These are phyloP conservation scores for Halcyon badia DNA, from an alignment of 2,797 vertebrate species.

Conservation along the genomic window DNA sequence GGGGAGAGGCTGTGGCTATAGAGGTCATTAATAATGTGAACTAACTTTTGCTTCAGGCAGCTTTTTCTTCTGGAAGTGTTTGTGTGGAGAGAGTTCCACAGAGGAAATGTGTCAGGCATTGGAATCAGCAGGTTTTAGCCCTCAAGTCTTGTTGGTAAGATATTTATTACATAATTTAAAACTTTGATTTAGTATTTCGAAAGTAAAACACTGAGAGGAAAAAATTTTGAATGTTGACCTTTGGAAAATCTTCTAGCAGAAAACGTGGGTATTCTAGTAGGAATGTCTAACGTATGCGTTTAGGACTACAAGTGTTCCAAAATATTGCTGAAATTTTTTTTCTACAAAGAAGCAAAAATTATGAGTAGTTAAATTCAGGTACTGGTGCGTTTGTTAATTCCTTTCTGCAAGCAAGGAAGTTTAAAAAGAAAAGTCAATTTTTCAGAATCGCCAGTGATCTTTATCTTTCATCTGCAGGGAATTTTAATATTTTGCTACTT, in stretches of 20 bases:
- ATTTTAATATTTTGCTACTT: not conserved
- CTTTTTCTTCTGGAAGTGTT: constrained; percentile 95
- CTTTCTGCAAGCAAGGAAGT: not conserved
- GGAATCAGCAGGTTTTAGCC: constrained; percentile 89
- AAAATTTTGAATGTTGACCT: too few relatives aligned
- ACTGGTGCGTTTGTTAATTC: not conserved
- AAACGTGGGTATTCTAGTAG: not conserved
- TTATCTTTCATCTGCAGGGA: not conserved
- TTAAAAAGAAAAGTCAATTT: not conserved
- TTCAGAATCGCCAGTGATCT: not conserved
- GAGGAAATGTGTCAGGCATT: constrained; percentile 87
- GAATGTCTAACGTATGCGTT: not conserved
- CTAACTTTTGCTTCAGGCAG: constrained; percentile 81
- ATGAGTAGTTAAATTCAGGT: not conserved
- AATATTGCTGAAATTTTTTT: not conserved
- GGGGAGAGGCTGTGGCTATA: not conserved
- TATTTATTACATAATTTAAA: not conserved
- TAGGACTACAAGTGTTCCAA: not conserved
- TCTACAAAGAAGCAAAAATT: not conserved
- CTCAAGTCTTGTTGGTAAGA: constrained; percentile 92
- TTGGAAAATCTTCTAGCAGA: not conserved
- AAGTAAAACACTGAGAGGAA: not conserved
- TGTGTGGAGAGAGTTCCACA: constrained; percentile 88
- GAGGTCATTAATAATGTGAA: not conserved
- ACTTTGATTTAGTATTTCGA: not conserved